These are phyloP conservation scores for Carlito syrichta DNA, from an alignment of 2,113 vertebrate genomes.

Conservation along the genomic window DNA sequence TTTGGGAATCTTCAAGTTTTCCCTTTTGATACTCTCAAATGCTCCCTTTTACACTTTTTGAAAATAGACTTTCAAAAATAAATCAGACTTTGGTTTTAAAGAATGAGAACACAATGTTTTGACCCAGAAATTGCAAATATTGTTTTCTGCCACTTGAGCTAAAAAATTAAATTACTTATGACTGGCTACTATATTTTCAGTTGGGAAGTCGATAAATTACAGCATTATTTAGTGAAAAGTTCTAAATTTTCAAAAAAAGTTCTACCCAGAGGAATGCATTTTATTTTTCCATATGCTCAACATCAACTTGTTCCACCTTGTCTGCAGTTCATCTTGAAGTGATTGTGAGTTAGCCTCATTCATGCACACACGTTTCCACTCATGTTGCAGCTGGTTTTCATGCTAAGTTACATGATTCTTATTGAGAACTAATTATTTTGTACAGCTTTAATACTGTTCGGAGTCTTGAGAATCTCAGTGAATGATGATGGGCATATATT, in stretches of 20 bases:
- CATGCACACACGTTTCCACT: conserved; percentile 50
- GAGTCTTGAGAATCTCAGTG: conserved; percentile 61
- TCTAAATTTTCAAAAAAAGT: neutral
- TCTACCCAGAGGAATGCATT: neutral
- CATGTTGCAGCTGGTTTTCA: conserved; percentile 28
- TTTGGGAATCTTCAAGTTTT: neutral
- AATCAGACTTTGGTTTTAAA: neutral
- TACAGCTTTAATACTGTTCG: conserved; percentile 55
- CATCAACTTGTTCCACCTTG: neutral
- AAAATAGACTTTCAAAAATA: neutral
- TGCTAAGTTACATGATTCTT: conserved; percentile 49
- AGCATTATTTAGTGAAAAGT: neutral
- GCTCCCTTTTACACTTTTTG: neutral
- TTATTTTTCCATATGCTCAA: neutral
- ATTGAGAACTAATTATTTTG: conserved; percentile 72
- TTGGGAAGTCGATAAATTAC: neutral
- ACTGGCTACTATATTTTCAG: neutral
- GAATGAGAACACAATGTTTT: neutral
- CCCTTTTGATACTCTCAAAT: neutral
- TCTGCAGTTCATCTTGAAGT: neutral
- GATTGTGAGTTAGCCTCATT: neutral
- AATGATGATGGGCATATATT: conserved; percentile 64
- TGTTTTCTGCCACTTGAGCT: neutral
- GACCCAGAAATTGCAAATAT: neutral
- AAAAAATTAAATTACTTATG: neutral